A percentile compares a stretch with the other conserved stretches of the same genome.
phyloP scores from a whole-genome alignment of 2,113 vertebrate genomes.

The Pterocles orientalis region DNA sequence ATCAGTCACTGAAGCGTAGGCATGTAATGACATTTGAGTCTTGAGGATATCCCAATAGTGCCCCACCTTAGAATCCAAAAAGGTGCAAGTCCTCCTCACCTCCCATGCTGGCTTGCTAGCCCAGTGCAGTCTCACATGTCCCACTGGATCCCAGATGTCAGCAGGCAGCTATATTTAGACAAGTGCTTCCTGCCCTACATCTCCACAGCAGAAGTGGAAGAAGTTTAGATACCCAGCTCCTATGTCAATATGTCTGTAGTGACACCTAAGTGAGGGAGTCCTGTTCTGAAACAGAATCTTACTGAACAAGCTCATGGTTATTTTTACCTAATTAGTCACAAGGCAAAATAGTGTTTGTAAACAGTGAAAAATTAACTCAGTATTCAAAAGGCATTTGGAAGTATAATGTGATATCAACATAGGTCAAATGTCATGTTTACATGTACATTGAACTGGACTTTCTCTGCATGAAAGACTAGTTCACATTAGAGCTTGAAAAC shows the following conservation, averaged over 20 bases:
- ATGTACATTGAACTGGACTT: neutral
- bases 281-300: neutral
- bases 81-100: neutral
- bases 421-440: neutral
- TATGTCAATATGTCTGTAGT: neutral
- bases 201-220: neutral
- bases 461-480: neutral
- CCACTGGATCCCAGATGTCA: neutral
- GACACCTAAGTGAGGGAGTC: neutral
- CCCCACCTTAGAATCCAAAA: neutral
- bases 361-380: neutral
- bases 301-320: neutral
- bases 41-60: neutral
- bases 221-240: neutral
- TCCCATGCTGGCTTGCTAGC: neutral
- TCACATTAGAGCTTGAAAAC: neutral
- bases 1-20: neutral
- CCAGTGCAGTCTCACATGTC: neutral
- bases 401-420: neutral
- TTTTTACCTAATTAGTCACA: neutral
- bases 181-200: neutral
- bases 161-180: neutral
- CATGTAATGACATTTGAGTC: neutral
- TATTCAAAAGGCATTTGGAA: neutral
- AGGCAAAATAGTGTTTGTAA: neutral